These are phyloP conservation scores for Cyanoramphus novaezelandiae DNA, from an alignment of 2,113 vertebrate genomes.

Conservation along the genomic window DNA sequence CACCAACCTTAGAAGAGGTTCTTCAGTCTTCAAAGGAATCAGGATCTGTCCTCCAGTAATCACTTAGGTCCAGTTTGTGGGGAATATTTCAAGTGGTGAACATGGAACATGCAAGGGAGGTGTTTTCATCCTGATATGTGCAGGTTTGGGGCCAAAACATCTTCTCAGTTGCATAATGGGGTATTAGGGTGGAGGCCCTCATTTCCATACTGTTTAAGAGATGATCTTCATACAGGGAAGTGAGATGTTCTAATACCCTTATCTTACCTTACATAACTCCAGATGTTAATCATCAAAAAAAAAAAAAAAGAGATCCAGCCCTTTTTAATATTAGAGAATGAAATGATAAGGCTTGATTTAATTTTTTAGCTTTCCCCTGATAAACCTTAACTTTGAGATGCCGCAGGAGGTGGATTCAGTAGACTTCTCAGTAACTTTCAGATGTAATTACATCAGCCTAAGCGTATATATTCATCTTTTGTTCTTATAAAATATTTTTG, in stretches of 20 bases:
- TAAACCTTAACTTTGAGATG: slow-evolving; percentile 28
- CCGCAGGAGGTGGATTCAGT: neutral
- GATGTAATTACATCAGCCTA: neutral
- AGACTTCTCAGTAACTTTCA: neutral
- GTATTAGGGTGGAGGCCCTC: slow-evolving; percentile 26
- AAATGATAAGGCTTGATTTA: slow-evolving; percentile 46
- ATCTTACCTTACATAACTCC: slow-evolving; percentile 49
- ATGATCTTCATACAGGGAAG: slow-evolving; percentile 35
- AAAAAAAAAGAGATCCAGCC: neutral
- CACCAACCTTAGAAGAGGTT: neutral
- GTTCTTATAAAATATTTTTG: neutral
- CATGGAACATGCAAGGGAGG: neutral
- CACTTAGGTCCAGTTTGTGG: neutral
- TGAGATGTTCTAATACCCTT: slow-evolving; percentile 38
- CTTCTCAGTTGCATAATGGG: slow-evolving; percentile 10
- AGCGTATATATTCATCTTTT: neutral
- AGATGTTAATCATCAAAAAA: slow-evolving; percentile 45
- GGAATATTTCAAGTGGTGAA: neutral
- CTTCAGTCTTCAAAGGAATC: neutral
- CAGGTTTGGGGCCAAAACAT: neutral
- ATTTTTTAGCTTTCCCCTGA: slow-evolving; percentile 25
- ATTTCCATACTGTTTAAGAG: slow-evolving; percentile 29
- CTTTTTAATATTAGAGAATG: slow-evolving; percentile 40
- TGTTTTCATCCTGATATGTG: neutral
- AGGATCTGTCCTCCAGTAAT: neutral